Conservation (phyloP, 2,888 invertebrate species). For the Anoncus sp. region DNA sequence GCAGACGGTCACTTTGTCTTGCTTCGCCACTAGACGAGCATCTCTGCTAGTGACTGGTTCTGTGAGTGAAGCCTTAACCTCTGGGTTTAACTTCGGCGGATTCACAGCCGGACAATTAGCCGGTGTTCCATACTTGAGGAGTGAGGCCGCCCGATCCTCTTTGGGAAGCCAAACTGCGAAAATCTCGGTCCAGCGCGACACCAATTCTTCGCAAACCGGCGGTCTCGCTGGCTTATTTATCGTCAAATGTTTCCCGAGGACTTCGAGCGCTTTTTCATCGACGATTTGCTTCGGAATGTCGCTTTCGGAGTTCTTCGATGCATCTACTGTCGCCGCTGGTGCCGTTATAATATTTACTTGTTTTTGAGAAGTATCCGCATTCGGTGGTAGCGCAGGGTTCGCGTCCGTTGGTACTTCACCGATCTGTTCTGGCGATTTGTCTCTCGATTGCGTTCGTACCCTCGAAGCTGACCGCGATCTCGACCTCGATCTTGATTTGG, state of each 20-base stretch:
- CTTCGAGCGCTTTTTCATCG: conserved; percentile 31
- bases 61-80: conserved; percentile 50
- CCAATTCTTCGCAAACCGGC: conserved; percentile 33
- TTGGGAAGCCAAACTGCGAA: conserved; percentile 35
- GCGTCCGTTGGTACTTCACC: conserved; percentile 12
- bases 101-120: conserved; percentile 55
- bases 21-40: conserved; percentile 52
- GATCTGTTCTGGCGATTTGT: conserved; percentile 16
- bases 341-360: conserved; percentile 2
- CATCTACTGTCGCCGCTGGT: conserved; percentile 9
- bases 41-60: conserved; percentile 57
- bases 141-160: conserved; percentile 43
- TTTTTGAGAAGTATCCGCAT: conserved; percentile 21
- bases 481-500: too few species aligned
- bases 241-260: conserved; percentile 27
- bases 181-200: conserved; percentile 27
- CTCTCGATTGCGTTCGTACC: conserved; percentile 16
- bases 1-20: conserved; percentile 55
- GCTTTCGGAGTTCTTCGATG: conserved; percentile 17
- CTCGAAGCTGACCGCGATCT: conserved; percentile 1
- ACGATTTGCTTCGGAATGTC: conserved; percentile 26
- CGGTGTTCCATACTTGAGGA: conserved; percentile 52
- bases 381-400: conserved; percentile 7
- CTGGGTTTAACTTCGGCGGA: conserved; percentile 55
- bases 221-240: conserved; percentile 29